Conservation (phyloP, 2,797 vertebrate species). For the Brachyrhaphis roseni region DNA sequence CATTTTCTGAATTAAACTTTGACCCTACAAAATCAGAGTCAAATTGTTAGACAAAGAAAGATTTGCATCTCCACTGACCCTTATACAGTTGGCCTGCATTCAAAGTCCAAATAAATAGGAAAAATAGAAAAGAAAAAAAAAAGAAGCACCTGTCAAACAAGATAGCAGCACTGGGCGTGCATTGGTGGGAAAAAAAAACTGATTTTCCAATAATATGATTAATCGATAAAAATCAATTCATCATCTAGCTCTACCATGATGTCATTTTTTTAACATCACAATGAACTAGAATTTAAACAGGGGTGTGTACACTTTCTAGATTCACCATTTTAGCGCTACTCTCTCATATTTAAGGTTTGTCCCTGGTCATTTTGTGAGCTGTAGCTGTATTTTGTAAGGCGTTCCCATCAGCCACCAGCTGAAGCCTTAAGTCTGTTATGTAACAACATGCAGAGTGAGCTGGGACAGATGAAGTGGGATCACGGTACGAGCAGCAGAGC, state of each 20-base stretch:
- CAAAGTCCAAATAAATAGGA: no score
- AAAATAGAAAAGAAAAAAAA: no score
- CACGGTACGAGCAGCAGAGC: constrained; percentile 33
- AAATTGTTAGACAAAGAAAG: no score
- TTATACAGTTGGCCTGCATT: no score
- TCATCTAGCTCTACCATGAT: not conserved
- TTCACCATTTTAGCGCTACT: not conserved
- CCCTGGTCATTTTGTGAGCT: not conserved
- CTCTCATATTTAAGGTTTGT: not conserved
- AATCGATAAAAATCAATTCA: no score
- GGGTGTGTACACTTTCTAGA: not conserved
- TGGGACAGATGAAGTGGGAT: constrained; percentile 40
- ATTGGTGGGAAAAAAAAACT: no score
- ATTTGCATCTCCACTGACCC: no score
- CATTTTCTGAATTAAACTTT: no score
- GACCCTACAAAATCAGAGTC: no score
- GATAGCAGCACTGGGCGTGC: no score
- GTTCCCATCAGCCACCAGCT: constrained; percentile 24
- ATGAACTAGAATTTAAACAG: not conserved
- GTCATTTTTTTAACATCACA: not conserved
- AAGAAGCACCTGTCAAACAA: no score
- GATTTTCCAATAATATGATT: not conserved
- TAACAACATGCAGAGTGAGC: constrained; percentile 39
- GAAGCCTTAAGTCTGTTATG: constrained; percentile 57
- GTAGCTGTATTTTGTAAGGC: not conserved